Evolutionary conservation across 2,888 invertebrate genomes (phyloP).

Genomic region (Rotaria macrura): DNA sequence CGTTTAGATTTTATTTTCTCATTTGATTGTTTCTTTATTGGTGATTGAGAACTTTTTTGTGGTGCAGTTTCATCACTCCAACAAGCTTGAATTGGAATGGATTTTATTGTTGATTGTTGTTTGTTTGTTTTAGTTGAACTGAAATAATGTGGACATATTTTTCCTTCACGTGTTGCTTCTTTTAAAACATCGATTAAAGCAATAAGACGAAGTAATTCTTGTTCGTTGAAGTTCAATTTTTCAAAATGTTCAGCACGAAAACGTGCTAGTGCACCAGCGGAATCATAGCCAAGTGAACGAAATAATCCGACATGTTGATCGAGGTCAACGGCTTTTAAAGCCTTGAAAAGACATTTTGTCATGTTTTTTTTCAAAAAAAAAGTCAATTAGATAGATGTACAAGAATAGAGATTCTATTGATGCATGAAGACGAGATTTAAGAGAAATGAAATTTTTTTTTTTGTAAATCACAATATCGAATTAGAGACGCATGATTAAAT

Average conservation of each 20-base stretch:
- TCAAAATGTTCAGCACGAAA: background rate
- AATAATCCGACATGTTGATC: background rate
- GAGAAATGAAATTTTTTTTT: background rate
- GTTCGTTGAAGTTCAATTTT: background rate
- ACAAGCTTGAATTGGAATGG: background rate
- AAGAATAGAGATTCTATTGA: background rate
- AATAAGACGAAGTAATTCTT: slow-evolving; percentile 2
- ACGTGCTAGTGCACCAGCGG: background rate
- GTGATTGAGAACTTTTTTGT: background rate
- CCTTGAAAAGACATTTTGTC: slow-evolving; percentile 17
- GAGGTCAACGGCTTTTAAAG: slow-evolving; percentile 11
- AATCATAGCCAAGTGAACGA: background rate
- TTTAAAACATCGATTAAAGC: background rate
- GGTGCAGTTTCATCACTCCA: background rate
- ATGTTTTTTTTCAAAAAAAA: background rate
- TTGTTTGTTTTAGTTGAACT: background rate
- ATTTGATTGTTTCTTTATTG: too few relatives aligned
- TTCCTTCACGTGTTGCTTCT: slow-evolving; percentile 8
- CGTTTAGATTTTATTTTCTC: background rate
- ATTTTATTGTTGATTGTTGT: background rate
- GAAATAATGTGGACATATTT: slow-evolving; percentile 6
- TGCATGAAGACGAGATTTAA: background rate
- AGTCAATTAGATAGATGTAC: background rate
- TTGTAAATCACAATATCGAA: too few relatives aligned
- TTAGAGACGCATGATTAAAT: too few relatives aligned